A percentile compares a stretch with the other conserved stretches of the same genome.
Conservation (phyloP, 2,888 invertebrate genomes). For the Aricia artaxerxes region DNA sequence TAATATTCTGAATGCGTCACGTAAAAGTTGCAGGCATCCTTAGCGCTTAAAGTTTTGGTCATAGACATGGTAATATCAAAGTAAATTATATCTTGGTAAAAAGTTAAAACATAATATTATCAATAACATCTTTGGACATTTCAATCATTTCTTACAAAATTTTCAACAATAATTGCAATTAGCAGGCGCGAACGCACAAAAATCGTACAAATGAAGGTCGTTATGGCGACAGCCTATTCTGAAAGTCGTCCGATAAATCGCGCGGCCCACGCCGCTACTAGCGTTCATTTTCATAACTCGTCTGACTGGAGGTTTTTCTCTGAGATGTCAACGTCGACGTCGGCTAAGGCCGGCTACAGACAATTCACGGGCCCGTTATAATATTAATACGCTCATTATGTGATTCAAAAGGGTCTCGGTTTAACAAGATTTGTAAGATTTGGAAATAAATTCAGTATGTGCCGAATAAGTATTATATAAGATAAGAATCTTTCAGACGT, state of each 20-base stretch:
- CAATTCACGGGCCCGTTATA: slow-evolving; percentile 27
- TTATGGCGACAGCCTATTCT: slow-evolving; percentile 37
- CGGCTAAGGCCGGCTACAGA: slow-evolving; percentile 25
- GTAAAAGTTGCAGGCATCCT: too few species aligned
- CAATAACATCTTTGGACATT: background rate
- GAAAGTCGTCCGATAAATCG: slow-evolving; percentile 40
- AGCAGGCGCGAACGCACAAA: slow-evolving; percentile 1
- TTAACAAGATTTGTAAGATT: background rate
- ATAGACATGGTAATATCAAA: too few species aligned
- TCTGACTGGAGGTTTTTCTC: slow-evolving; percentile 43
- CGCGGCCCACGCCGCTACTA: slow-evolving; percentile 42
- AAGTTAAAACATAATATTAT: too few species aligned
- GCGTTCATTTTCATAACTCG: slow-evolving; percentile 48
- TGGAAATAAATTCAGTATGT: background rate
- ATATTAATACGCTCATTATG: slow-evolving; percentile 26
- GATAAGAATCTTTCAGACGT: background rate
- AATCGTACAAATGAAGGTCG: slow-evolving; percentile 34
- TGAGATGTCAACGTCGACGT: slow-evolving; percentile 38
- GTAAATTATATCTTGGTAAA: too few species aligned
- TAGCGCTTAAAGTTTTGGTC: too few species aligned
- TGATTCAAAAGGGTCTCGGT: background rate
- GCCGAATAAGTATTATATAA: background rate
- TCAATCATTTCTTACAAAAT: background rate
- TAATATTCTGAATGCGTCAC: too few species aligned
- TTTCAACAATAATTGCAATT: slow-evolving; percentile 20